Base-by-base conservation (phyloP, 2,797 vertebrate genomes). In the Sparidentex hasta region DNA sequence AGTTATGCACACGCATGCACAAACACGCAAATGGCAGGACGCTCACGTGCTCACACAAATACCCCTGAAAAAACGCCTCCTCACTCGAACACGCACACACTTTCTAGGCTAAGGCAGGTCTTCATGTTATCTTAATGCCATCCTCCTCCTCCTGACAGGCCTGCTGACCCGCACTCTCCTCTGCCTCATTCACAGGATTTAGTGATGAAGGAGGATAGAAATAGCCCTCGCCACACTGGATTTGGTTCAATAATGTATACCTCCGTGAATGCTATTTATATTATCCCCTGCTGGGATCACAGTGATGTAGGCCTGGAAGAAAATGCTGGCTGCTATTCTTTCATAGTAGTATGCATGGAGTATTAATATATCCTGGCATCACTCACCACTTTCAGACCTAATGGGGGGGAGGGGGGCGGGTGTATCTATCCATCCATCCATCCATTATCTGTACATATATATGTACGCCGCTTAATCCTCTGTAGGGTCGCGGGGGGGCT, bases 221-320 rank as follows among this genome's bases (percentile, higher is more conserved):
- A 90, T 86, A 85, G 84, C 85, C 66, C 67, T 79, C 61, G 55
- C 64, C 78, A 82, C 69, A 66, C 86, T 90, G 80, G 81, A 87
- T 88, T 75, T 73, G 72, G 74, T 88, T 93, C 82, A 92, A 90
- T 92, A 88, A 92, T 93, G 82, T 87, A 92, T 82, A 92, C 75
- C 74, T 82, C 79, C 78, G 78, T 89, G 80, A 85, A 84, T 82
- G 75, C 81, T 92, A 89, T 92, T 92, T 90, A 89, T 90, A 87
- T 81, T 71, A 83, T 58, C 74, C 82, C 84, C 85, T 78, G 74
- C 76, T 66, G 70, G 59, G 43, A 81, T 87, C 51, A 33, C 38
- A 71, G 59, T 65, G 71, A 78, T 71, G 57, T 21, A 58, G 65
- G 65, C 74, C 52, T 59, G 61, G 61, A 76, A 72, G 78, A 57